Conservation (phyloP, 2,113 vertebrate genomes). For the Corythaixoides concolor region DNA sequence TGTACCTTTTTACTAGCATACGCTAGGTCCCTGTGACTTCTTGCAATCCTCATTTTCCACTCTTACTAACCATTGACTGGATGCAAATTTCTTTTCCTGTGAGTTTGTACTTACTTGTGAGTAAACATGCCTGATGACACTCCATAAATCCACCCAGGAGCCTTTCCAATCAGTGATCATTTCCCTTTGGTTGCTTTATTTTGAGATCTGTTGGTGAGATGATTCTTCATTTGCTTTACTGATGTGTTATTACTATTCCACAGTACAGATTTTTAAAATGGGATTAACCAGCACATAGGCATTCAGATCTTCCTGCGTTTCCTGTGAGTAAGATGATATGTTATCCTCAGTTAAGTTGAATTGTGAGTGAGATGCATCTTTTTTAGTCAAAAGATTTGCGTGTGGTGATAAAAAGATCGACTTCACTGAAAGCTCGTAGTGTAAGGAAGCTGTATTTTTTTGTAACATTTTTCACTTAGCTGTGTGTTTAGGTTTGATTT, state of each 20-base stretch:
- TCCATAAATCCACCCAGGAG: background rate
- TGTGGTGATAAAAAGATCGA: background rate
- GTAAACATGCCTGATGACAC: background rate
- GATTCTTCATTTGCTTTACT: background rate
- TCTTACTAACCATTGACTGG: background rate
- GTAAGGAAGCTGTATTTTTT: background rate
- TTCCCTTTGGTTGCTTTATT: background rate
- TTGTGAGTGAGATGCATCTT: background rate
- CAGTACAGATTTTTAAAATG: background rate
- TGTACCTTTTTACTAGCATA: background rate
- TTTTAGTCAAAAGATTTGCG: constrained; percentile 20
- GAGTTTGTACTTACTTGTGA: background rate
- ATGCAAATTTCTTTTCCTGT: background rate
- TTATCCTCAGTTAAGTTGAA: background rate
- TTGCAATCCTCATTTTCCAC: background rate
- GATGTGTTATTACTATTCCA: background rate
- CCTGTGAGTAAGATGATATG: background rate
- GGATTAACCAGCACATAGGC: background rate
- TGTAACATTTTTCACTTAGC: constrained; percentile 32
- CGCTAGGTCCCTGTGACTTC: background rate
- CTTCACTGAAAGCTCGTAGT: constrained; percentile 18
- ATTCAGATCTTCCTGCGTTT: background rate
- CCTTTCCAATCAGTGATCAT: background rate
- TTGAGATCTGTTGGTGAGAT: background rate
- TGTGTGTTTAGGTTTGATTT: constrained; percentile 20